Evolutionary conservation across 2,113 vertebrate genomes (phyloP).

Genomic region (Garra rufa): DNA sequence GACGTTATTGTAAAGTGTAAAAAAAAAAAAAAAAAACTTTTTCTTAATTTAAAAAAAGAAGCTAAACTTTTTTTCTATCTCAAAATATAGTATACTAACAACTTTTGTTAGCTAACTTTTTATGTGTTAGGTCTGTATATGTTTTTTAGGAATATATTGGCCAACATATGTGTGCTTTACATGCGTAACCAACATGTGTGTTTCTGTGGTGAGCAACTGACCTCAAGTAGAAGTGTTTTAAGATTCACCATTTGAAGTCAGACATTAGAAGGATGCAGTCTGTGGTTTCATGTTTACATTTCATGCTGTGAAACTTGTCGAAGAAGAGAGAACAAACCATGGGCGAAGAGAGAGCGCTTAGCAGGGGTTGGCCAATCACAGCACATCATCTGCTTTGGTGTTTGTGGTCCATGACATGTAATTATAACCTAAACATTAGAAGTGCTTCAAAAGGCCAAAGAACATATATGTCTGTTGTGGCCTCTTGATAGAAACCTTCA

Average conservation of each 20-base stretch:
- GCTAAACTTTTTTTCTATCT: not conserved
- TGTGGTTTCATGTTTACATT: conserved; percentile 40
- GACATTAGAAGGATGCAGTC: conserved; percentile 25
- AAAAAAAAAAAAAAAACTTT: too few species aligned
- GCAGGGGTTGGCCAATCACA: conserved; percentile 50
- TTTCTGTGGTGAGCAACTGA: conserved; percentile 28
- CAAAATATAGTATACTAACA: not conserved
- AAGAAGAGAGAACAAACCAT: conserved; percentile 33
- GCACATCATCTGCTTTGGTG: conserved; percentile 64
- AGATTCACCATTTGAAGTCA: conserved; percentile 40
- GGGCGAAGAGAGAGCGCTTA: conserved; percentile 12
- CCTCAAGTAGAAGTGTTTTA: conserved; percentile 31
- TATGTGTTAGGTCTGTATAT: not conserved
- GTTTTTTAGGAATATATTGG: not conserved
- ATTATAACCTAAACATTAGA: conserved; percentile 68
- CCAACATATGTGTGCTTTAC: not conserved
- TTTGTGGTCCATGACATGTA: conserved; percentile 71
- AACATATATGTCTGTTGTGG: conserved; percentile 58
- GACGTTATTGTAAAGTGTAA: too few species aligned
- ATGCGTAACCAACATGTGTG: conserved; percentile 21
- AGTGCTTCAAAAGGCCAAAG: conserved; percentile 56
- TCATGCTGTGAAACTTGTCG: conserved; percentile 46
- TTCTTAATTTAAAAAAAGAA: too few species aligned
- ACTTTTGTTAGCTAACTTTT: not conserved
- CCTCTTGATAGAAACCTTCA: conserved; percentile 60